phyloP scores from a whole-genome alignment of 2,113 vertebrate species.

The Microcebus tavaratra region DNA sequence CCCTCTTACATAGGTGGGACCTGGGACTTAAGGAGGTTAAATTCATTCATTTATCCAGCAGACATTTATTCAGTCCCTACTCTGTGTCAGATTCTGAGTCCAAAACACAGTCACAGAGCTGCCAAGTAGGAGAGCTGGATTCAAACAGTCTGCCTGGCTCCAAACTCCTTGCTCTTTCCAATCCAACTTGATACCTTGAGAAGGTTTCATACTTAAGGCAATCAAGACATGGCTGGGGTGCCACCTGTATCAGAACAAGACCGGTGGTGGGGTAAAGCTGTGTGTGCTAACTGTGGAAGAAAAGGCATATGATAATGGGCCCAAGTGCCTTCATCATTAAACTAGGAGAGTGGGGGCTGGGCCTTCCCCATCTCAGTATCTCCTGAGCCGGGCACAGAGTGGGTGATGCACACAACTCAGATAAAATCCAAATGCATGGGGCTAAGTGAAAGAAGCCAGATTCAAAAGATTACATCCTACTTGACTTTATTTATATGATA shows the following conservation, averaged over 20 bases:
- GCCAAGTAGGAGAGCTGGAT: background rate
- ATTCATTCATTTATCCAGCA: background rate
- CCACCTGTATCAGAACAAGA: background rate
- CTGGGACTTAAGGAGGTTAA: background rate
- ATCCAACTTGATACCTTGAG: background rate
- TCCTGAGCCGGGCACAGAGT: background rate
- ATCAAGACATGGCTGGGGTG: background rate
- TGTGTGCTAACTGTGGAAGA: background rate
- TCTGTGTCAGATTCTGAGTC: background rate
- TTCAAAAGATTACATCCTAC: background rate
- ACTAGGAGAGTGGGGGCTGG: background rate
- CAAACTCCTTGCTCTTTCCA: background rate
- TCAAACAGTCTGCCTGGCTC: background rate
- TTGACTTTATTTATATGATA: background rate
- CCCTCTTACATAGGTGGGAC: background rate
- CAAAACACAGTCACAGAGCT: too few relatives aligned
- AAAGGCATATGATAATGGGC: background rate
- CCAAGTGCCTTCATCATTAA: background rate
- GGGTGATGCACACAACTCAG: background rate
- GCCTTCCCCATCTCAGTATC: background rate
- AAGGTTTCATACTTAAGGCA: background rate
- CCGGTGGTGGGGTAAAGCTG: background rate
- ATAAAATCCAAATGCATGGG: background rate
- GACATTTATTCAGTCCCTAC: background rate
- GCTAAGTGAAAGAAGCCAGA: background rate